Conservation (phyloP, 1,140 invertebrate genomes). For the Pogonognathellus flavescens region DNA sequence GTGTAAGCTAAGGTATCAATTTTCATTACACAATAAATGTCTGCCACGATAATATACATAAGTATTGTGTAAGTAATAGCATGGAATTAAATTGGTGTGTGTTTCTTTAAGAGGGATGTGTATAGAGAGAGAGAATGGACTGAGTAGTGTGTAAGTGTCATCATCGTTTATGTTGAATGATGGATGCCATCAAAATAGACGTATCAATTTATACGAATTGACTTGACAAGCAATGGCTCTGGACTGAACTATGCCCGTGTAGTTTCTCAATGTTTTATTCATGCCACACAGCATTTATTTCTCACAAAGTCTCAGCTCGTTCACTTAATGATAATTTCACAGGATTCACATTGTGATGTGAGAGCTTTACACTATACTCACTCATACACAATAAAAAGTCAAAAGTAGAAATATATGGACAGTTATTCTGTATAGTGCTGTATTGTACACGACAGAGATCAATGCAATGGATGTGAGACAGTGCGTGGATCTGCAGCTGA, state of each 20-base stretch:
- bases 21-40: too few relatives aligned
- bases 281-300: not conserved
- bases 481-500: not conserved
- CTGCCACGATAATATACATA: too few relatives aligned
- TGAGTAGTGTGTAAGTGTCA: not conserved
- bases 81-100: not conserved
- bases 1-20: not conserved
- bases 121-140: not conserved
- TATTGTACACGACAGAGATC: not conserved
- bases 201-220: slow-evolving; percentile 41
- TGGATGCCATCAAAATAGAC: slow-evolving; percentile 46
- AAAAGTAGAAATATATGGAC: not conserved
- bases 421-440: not conserved
- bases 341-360: not conserved
- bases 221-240: slow-evolving; percentile 17
- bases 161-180: slow-evolving; percentile 40
- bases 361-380: not conserved
- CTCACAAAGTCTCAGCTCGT: not conserved
- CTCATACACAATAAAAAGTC: not conserved
- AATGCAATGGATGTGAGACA: not conserved
- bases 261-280: slow-evolving; percentile 15
- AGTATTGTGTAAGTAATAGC: not conserved
- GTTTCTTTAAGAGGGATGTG: not conserved
- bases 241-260: not conserved
- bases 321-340: not conserved